Conservation (phyloP, 2,888 invertebrate genomes). For the Ischnura elegans region DNA sequence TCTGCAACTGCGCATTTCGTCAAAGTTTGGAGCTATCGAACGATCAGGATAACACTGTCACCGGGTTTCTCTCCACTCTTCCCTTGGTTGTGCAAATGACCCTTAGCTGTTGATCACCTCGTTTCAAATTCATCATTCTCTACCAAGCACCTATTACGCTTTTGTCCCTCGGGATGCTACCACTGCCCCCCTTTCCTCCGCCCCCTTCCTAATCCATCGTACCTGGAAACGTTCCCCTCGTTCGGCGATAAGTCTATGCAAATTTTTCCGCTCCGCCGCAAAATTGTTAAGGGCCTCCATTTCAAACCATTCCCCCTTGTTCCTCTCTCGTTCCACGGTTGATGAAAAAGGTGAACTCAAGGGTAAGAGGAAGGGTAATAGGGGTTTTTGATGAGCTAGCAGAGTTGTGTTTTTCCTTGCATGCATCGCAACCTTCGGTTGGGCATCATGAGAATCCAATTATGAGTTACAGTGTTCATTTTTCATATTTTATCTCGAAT, state of each 20-base stretch:
- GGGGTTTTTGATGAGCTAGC: not conserved
- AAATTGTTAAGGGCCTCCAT: constrained; percentile 37
- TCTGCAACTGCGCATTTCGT: too few species aligned
- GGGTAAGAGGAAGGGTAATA: not conserved
- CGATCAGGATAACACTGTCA: too few species aligned
- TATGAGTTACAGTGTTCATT: constrained; percentile 34
- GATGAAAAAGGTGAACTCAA: constrained; percentile 27
- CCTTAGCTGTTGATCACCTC: too few species aligned
- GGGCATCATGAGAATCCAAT: not conserved
- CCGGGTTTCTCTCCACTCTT: too few species aligned
- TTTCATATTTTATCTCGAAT: not conserved
- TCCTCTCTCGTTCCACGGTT: not conserved
- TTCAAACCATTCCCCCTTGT: not conserved
- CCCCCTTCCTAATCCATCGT: not conserved
- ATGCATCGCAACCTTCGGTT: not conserved
- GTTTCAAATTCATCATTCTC: too few species aligned
- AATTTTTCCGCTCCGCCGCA: constrained; percentile 16
- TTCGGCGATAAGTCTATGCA: constrained; percentile 37
- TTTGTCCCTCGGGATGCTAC: not conserved
- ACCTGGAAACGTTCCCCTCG: not conserved
- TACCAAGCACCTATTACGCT: too few species aligned
- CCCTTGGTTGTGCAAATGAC: too few species aligned
- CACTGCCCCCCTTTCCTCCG: not conserved
- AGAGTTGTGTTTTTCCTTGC: not conserved
- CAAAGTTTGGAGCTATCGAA: too few species aligned